phyloP scores from a whole-genome alignment of 2,888 invertebrate genomes.

The Stenodema calcarata region DNA sequence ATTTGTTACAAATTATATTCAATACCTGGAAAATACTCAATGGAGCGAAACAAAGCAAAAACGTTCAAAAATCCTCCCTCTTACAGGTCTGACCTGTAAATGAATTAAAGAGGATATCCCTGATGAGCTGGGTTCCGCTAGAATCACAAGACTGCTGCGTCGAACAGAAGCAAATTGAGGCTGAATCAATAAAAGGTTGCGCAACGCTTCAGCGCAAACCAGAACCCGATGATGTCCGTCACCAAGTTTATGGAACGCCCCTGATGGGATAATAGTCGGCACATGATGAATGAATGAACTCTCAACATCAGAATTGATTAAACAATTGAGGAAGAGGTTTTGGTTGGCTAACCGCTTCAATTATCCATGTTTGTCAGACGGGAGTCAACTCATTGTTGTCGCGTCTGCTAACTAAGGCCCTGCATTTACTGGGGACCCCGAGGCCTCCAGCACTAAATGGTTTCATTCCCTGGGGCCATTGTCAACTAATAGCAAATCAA shows the following conservation, averaged over 20 bases:
- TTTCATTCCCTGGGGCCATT: conserved; percentile 13
- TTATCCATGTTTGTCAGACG: conserved; percentile 29
- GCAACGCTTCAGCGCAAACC: too few species aligned
- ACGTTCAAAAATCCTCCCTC: too few species aligned
- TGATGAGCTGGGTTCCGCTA: too few species aligned
- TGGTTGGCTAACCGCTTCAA: conserved; percentile 19
- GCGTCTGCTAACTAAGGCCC: conserved; percentile 1
- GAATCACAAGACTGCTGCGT: too few species aligned
- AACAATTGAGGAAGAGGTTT: background rate
- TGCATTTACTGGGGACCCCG: background rate
- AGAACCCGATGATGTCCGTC: background rate
- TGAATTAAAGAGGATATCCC: too few species aligned
- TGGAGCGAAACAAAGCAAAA: too few species aligned
- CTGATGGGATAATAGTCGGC: conserved; percentile 14
- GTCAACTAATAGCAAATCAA: conserved; percentile 20
- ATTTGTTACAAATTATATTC: too few species aligned
- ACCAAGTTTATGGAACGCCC: background rate
- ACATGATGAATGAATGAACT: conserved; percentile 14
- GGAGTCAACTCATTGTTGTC: conserved; percentile 10
- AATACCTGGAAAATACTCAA: too few species aligned
- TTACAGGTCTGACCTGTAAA: too few species aligned
- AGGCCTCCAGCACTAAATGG: conserved; percentile 2
- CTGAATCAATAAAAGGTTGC: background rate
- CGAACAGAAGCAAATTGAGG: background rate
- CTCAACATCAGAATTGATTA: conserved; percentile 11